Conservation (phyloP, 2,797 vertebrate genomes). For the Phoebastria nigripes region DNA sequence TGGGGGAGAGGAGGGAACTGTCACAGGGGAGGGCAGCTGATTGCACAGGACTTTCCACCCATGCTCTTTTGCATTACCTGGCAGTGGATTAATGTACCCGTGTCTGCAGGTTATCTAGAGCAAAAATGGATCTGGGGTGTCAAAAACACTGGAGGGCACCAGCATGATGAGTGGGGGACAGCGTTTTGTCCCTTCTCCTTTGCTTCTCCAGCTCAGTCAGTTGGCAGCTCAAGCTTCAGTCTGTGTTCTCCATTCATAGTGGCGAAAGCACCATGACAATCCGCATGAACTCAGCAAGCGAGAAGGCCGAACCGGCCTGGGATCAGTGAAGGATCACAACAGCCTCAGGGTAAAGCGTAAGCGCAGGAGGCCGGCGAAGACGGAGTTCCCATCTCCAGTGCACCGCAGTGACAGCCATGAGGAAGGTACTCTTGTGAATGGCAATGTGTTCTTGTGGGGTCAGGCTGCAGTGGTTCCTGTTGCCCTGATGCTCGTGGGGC, state of each 20-base stretch:
- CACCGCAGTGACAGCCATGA: slow-evolving; percentile 53
- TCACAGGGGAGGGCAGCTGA: rapidly evolving
- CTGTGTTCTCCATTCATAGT: slow-evolving; percentile 50
- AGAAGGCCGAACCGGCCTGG: slow-evolving; percentile 39
- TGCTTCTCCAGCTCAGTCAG: neutral
- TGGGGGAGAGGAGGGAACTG: neutral
- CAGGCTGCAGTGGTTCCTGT: neutral
- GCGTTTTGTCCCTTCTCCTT: neutral
- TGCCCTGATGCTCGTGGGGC: rapidly evolving
- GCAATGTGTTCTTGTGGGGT: rapidly evolving
- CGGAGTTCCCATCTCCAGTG: slow-evolving; percentile 49
- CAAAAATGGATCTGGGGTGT: neutral
- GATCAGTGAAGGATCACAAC: slow-evolving; percentile 67
- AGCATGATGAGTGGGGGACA: neutral
- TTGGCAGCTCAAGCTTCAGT: neutral
- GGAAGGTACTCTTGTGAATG: slow-evolving; percentile 66
- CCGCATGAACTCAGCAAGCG: slow-evolving; percentile 57
- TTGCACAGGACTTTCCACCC: neutral
- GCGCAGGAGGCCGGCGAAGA: slow-evolving; percentile 69
- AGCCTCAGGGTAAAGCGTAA: slow-evolving; percentile 75
- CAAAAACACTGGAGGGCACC: neutral
- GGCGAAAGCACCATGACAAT: slow-evolving; percentile 63
- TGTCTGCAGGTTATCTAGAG: neutral
- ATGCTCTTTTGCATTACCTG: neutral
- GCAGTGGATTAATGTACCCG: neutral